Percentiles rank a stretch among this genome's conserved stretches.
Conservation (phyloP, 2,888 invertebrate genomes). For the Osedax frankpressi region DNA sequence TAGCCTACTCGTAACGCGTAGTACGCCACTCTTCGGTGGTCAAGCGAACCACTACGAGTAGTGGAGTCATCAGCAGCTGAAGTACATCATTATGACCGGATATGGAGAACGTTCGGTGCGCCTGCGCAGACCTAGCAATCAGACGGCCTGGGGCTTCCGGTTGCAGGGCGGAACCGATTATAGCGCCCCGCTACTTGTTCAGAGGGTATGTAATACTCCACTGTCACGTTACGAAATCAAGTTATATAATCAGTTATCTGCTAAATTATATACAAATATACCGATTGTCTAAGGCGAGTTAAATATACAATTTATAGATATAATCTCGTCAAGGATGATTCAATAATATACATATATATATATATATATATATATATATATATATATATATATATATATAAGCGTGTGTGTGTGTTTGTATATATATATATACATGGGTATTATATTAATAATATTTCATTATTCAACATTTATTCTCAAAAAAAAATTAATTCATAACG, state of each 20-base stretch:
- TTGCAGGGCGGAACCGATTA: conserved; percentile 46
- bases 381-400: background rate
- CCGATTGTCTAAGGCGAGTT: too few relatives aligned
- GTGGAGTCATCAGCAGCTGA: conserved; percentile 40
- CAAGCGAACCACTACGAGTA: too few relatives aligned
- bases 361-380: background rate
- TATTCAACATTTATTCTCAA: too few relatives aligned
- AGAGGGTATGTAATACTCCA: conserved; percentile 46
- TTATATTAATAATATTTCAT: too few relatives aligned
- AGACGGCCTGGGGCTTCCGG: conserved; percentile 46
- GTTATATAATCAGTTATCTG: too few relatives aligned
- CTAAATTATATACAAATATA: too few relatives aligned
- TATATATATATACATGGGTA: background rate
- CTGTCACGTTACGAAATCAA: too few relatives aligned
- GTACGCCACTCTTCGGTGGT: too few relatives aligned
- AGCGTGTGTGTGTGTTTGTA: background rate
- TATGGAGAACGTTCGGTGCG: background rate
- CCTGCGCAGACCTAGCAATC: background rate
- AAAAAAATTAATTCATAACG: too few relatives aligned
- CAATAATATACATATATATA: background rate
- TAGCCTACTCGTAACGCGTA: too few relatives aligned
- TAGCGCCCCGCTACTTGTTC: conserved; percentile 38
- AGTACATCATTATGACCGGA: conserved; percentile 39
- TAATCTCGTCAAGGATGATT: too few relatives aligned
- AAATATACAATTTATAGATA: too few relatives aligned